Evolutionary conservation across 2,113 vertebrate species (phyloP).

Genomic region (Drymodes brunneopygia): DNA sequence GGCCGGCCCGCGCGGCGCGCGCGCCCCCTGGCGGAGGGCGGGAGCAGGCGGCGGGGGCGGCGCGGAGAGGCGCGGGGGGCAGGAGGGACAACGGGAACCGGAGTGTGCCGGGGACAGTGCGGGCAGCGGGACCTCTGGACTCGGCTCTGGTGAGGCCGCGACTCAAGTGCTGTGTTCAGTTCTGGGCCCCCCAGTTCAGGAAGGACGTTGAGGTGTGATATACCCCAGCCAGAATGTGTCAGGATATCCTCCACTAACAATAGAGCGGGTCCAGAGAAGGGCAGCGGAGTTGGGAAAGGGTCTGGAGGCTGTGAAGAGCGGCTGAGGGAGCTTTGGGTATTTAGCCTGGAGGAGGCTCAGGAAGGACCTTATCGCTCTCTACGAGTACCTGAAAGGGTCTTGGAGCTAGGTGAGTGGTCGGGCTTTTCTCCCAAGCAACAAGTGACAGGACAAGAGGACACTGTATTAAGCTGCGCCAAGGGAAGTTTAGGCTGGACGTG

Average conservation of each 20-base stretch:
- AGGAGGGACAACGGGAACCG: rapidly evolving
- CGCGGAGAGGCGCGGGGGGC: not conserved
- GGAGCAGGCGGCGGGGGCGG: not conserved
- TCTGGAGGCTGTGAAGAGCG: not conserved
- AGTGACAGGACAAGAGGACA: not conserved
- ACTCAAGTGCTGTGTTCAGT: not conserved
- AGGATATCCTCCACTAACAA: not conserved
- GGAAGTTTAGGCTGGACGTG: not conserved
- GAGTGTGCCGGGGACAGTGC: not conserved
- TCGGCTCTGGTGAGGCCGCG: not conserved
- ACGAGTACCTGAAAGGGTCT: not conserved
- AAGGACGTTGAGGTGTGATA: not conserved
- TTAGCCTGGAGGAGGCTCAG: not conserved
- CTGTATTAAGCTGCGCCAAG: not conserved
- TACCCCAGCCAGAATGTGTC: not conserved
- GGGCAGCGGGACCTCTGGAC: not conserved
- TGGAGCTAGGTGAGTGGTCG: not conserved
- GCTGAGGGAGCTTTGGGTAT: not conserved
- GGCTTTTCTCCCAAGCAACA: not conserved
- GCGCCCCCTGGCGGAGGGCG: conserved; percentile 10
- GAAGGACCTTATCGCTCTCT: not conserved
- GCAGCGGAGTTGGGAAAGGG: not conserved
- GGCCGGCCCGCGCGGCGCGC: not conserved
- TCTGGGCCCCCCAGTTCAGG: not conserved
- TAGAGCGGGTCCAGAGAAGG: not conserved